Conservation (phyloP, 2,113 vertebrate genomes). For the Monarcha castaneiventris region DNA sequence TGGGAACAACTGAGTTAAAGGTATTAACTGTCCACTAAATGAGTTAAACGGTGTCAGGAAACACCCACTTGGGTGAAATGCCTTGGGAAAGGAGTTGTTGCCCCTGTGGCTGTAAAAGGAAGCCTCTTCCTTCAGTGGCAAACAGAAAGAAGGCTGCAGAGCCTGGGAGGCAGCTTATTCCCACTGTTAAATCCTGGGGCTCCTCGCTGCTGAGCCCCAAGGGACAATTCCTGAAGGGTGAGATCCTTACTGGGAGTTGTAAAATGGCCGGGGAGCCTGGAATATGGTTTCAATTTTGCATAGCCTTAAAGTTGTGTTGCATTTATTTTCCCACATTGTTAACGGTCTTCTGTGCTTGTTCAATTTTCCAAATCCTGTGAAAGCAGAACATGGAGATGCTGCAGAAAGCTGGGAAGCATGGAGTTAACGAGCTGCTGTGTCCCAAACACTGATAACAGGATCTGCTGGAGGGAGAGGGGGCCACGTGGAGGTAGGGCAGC, state of each 20-base stretch:
- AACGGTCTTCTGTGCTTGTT: background rate
- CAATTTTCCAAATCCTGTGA: fast-evolving
- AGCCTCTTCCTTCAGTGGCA: background rate
- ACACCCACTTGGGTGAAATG: background rate
- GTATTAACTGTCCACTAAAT: background rate
- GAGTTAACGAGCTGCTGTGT: background rate
- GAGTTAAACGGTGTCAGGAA: background rate
- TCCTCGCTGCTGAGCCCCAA: fast-evolving
- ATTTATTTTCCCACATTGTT: background rate
- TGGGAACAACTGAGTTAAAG: background rate
- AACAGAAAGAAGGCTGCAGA: background rate
- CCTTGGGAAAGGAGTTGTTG: background rate
- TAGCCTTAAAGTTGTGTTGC: background rate
- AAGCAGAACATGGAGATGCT: background rate
- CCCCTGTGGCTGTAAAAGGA: background rate
- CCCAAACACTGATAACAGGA: background rate
- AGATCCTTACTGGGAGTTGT: background rate
- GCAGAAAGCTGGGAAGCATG: background rate
- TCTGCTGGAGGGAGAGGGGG: background rate
- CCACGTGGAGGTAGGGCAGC: background rate
- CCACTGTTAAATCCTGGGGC: background rate
- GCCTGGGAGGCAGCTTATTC: background rate
- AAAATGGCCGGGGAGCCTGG: fast-evolving
- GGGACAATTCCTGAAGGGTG: background rate
- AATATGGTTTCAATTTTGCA: background rate